A percentile compares a stretch with the other conserved stretches of the same genome.
These are phyloP conservation scores for Luperina nickerlii DNA, from an alignment of 2,888 invertebrate genomes.

Conservation along the genomic window DNA sequence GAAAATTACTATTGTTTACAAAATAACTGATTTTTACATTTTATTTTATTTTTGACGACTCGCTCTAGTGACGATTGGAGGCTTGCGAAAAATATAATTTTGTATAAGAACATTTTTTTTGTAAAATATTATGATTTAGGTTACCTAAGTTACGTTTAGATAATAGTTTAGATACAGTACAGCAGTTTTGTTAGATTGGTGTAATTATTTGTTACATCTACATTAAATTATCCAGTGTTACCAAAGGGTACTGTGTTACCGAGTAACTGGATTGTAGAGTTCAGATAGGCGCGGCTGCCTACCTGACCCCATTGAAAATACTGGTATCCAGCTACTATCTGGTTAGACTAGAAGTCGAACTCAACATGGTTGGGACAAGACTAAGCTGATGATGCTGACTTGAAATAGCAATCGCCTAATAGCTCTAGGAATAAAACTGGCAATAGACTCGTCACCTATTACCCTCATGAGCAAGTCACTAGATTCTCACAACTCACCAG, in stretches of 20 bases:
- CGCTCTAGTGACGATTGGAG: constrained; percentile 68
- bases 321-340: background rate
- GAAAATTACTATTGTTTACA: constrained; percentile 88
- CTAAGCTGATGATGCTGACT: background rate
- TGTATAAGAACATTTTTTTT: constrained; percentile 2
- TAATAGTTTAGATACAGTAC: constrained; percentile 20
- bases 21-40: constrained; percentile 81
- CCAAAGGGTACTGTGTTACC: background rate
- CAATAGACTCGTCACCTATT: too few relatives aligned
- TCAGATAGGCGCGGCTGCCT: background rate
- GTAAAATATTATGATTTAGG: background rate
- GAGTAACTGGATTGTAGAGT: background rate
- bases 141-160: constrained; percentile 28
- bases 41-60: constrained; percentile 45
- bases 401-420: background rate
- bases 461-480: too few relatives aligned
- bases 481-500: too few relatives aligned
- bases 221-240: background rate
- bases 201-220: background rate
- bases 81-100: constrained; percentile 68
- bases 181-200: background rate
- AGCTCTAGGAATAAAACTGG: background rate
- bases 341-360: background rate
- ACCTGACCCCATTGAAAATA: too few relatives aligned
- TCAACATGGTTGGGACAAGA: background rate